Percentiles rank a stretch among this genome's conserved stretches.
Conservation (phyloP, 2,888 invertebrate species). For the Tipula confusa region DNA sequence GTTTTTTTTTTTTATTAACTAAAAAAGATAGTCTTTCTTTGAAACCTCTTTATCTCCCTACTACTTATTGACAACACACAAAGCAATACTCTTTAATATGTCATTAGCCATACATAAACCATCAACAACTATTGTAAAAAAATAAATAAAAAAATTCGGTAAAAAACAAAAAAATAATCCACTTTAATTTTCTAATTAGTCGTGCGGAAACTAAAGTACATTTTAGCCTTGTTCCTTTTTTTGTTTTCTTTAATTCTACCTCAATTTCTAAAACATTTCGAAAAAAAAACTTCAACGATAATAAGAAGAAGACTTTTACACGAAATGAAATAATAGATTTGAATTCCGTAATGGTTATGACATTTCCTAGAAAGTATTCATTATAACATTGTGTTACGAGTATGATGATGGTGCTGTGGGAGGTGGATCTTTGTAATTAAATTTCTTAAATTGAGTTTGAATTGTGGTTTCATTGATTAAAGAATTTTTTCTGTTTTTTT, state of each 20-base stretch:
- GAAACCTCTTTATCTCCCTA: too few species aligned
- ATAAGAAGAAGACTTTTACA: background rate
- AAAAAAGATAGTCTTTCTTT: too few species aligned
- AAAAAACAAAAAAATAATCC: background rate
- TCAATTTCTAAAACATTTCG: background rate
- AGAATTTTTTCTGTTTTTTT: background rate
- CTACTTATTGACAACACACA: too few species aligned
- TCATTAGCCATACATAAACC: too few species aligned
- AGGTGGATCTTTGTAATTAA: background rate
- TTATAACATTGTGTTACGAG: background rate
- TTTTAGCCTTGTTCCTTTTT: background rate
- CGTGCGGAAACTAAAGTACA: background rate
- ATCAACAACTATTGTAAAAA: too few species aligned
- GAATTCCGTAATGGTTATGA: conserved; percentile 21
- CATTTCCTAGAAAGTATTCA: background rate
- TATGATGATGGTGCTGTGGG: background rate
- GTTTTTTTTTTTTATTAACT: too few species aligned
- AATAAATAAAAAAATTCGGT: too few species aligned
- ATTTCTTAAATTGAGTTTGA: background rate
- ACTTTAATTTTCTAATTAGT: conserved; percentile 3
- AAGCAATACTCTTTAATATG: too few species aligned
- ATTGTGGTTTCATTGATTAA: conserved; percentile 3
- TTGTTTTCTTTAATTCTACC: background rate
- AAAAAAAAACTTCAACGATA: background rate
- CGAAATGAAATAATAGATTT: background rate